Evolutionary conservation across 2,888 invertebrate genomes (phyloP).

Genomic region (Ormyrus thymus): DNA sequence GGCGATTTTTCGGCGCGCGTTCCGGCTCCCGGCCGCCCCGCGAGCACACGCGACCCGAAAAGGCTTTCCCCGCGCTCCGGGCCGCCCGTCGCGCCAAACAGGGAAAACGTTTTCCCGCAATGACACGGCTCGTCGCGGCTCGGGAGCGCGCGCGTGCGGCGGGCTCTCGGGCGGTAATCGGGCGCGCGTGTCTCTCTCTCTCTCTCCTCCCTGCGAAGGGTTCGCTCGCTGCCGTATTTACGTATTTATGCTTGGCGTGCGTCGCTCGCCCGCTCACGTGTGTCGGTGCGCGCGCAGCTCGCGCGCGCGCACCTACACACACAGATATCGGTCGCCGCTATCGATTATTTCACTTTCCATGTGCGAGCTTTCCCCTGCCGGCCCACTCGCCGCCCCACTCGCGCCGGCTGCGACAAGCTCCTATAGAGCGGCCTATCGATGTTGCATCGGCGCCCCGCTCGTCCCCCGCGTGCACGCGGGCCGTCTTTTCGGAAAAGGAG

Average conservation of each 20-base stretch:
- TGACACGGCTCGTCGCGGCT: not conserved
- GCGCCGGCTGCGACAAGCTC: conserved; percentile 59
- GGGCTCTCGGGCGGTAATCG: not conserved
- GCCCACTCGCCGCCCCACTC: conserved; percentile 53
- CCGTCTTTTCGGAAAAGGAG: too few species aligned
- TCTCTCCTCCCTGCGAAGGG: not conserved
- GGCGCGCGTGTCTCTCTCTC: not conserved
- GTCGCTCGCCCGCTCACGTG: not conserved
- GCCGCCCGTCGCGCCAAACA: not conserved
- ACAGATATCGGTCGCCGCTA: conserved; percentile 72
- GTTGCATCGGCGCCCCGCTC: conserved; percentile 68
- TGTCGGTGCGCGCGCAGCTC: not conserved
- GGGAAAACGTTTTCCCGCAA: not conserved
- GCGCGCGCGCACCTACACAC: conserved; percentile 52
- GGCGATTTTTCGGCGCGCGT: too few species aligned
- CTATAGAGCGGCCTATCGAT: conserved; percentile 74
- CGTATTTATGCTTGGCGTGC: conserved; percentile 3
- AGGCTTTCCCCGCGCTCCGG: not conserved
- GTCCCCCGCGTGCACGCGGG: conserved; percentile 17
- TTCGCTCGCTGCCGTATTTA: not conserved
- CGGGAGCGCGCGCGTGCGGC: not conserved
- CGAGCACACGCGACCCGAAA: too few species aligned
- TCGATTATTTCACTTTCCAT: conserved; percentile 73
- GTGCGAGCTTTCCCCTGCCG: conserved; percentile 71
- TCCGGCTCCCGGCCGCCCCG: too few species aligned